Evolutionary conservation across 1,140 invertebrate species (phyloP).

Genomic region (Sinonovacula constricta): DNA sequence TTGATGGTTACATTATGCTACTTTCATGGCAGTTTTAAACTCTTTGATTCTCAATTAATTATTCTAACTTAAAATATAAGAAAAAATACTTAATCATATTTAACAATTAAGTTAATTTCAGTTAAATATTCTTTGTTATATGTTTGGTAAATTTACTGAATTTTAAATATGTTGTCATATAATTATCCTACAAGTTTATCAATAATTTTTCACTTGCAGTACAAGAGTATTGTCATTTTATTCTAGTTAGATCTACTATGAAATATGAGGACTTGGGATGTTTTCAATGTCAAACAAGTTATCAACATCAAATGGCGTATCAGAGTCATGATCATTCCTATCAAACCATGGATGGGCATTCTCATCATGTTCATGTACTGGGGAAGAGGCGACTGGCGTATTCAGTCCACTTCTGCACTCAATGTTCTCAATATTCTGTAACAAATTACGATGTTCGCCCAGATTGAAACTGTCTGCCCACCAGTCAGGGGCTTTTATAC

Average conservation of each 20-base stretch:
- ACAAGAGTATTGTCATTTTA: not conserved
- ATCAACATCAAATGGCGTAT: slow-evolving; percentile 75
- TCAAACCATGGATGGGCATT: slow-evolving; percentile 71
- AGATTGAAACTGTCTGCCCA: slow-evolving; percentile 71
- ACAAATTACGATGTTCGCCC: slow-evolving; percentile 38
- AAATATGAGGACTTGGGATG: slow-evolving; percentile 70
- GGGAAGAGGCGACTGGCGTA: slow-evolving; percentile 68
- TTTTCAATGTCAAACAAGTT: slow-evolving; percentile 75
- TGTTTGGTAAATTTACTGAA: no score
- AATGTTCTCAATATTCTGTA: slow-evolving; percentile 49
- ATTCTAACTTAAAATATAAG: not conserved
- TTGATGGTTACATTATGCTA: not conserved
- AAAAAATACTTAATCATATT: not conserved
- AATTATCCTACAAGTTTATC: not conserved
- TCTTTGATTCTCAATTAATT: not conserved
- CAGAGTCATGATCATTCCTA: slow-evolving; percentile 61
- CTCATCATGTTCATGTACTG: slow-evolving; percentile 58
- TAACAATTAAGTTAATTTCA: no score
- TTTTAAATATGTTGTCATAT: slow-evolving; percentile 5
- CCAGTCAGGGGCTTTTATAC: slow-evolving; percentile 75
- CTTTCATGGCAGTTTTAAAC: not conserved
- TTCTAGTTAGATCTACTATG: not conserved
- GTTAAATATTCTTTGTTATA: no score
- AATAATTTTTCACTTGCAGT: not conserved
- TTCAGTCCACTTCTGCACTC: slow-evolving; percentile 61